Base-by-base conservation (phyloP, 2,888 invertebrate species). In the Thyatira batis region DNA sequence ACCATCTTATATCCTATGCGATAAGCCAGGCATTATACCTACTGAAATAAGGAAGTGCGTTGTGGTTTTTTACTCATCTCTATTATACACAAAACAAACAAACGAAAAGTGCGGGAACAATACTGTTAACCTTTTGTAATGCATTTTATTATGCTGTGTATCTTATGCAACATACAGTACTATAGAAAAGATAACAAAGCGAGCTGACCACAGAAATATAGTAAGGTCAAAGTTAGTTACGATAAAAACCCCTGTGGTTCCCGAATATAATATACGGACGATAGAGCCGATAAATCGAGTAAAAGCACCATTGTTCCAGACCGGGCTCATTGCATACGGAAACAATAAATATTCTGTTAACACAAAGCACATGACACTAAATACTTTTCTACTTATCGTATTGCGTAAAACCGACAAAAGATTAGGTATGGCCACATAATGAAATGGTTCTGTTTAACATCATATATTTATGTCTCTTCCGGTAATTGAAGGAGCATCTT, bases 251-350 rank as follows among this genome's bases (percentile, higher is more conserved):
- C 17, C 39, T 39, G 39, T 8, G 39, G 39, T 39, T n/a, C 13
- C 39, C 39, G 8, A 39, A 39, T 17, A 66, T 65, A 67, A 61
- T 57, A 65, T 63, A 61, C 64, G 59, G 63, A 64, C 67, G 71
- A 80, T 79, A 78, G 72, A 77, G 69, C 61, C 60, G 72, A 71
- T 73, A 73, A 76, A 79, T 76, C 71, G 66, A 66, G 71, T 67
- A 73, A 76, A 76, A 74, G 67, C 59, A 62, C 65, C 60, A 68
- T 69, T 69, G 69, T 73, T 69, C 60, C 61, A 55, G 54, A 61
- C 51, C 54, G 53, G 51, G 44, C 49, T 61, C 54, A 58, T 60
- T 60, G 62, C 60, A 67, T 62, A 60, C 66, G 62, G 56, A 66
- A 61, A 61, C 65, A 63, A 72, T 68, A 74, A 39, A 39, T 39